Percentiles rank a stretch among this genome's conserved stretches.
Evolutionary conservation across 2,113 vertebrate genomes (phyloP).

Genomic region (Sturnus vulgaris): DNA sequence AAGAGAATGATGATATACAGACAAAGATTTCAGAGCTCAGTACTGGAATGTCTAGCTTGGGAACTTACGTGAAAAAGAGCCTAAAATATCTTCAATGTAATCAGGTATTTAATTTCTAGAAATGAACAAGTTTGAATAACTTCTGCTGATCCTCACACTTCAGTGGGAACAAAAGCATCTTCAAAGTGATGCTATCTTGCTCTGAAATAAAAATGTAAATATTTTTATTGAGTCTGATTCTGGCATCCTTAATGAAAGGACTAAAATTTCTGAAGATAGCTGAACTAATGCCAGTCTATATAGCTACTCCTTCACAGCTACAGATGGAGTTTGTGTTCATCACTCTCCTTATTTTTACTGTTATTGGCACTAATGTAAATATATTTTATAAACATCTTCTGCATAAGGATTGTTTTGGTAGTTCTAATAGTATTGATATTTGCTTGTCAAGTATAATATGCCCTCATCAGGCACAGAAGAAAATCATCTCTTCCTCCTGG

Average conservation of each 20-base stretch:
- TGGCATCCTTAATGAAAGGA: background rate
- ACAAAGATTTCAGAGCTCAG: background rate
- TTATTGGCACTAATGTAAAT: background rate
- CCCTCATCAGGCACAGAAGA: background rate
- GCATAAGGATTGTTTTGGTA: background rate
- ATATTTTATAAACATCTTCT: background rate
- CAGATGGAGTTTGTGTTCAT: background rate
- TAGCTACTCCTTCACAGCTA: background rate
- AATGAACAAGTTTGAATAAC: background rate
- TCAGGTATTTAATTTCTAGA: background rate
- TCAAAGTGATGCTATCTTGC: background rate
- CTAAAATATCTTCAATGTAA: background rate
- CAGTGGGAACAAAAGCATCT: background rate
- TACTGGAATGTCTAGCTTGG: background rate
- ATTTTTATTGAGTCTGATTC: background rate
- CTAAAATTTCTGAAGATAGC: background rate
- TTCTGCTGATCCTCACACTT: background rate
- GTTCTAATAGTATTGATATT: background rate
- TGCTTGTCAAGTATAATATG: background rate
- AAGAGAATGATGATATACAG: background rate
- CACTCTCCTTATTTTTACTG: background rate
- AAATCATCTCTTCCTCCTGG: conserved; percentile 12
- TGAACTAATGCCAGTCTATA: background rate
- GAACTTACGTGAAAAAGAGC: background rate
- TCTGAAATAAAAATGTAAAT: background rate